Percentiles rank a stretch among this genome's conserved stretches.
Conservation (phyloP, 2,888 invertebrate species). For the Furcula furcula region DNA sequence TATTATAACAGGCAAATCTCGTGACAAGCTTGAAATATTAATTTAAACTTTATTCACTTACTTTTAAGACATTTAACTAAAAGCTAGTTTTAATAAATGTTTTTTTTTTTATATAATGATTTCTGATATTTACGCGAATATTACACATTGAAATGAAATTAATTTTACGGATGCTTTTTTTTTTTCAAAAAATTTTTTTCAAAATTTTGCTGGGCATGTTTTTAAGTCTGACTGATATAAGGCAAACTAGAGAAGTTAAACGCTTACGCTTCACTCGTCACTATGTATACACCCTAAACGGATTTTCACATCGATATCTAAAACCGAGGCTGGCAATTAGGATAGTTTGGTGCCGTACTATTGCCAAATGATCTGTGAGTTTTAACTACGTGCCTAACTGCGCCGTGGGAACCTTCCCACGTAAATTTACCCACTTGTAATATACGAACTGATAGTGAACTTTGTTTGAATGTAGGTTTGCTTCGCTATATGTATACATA, state of each 20-base stretch:
- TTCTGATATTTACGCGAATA: too few species aligned
- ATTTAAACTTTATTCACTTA: not conserved
- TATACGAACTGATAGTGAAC: slow-evolving; percentile 1
- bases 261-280: slow-evolving; percentile 14
- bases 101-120: too few species aligned
- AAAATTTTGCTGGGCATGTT: too few species aligned
- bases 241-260: not conserved
- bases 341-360: slow-evolving; percentile 62
- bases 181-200: slow-evolving; percentile 1
- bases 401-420: slow-evolving; percentile 10
- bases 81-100: too few species aligned
- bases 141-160: too few species aligned
- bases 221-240: too few species aligned
- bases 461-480: not conserved
- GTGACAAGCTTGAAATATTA: too few species aligned
- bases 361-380: slow-evolving; percentile 68
- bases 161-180: not conserved
- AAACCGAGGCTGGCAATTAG: slow-evolving; percentile 62
- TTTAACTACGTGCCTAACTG: slow-evolving; percentile 31
- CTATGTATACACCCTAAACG: slow-evolving; percentile 8
- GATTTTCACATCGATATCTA: slow-evolving; percentile 52
- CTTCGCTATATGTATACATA: too few species aligned
- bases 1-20: too few species aligned
- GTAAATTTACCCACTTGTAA: not conserved
- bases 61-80: too few species aligned